Evolutionary conservation across 2,113 vertebrate species (phyloP).

Genomic region (Prunella himalayana): DNA sequence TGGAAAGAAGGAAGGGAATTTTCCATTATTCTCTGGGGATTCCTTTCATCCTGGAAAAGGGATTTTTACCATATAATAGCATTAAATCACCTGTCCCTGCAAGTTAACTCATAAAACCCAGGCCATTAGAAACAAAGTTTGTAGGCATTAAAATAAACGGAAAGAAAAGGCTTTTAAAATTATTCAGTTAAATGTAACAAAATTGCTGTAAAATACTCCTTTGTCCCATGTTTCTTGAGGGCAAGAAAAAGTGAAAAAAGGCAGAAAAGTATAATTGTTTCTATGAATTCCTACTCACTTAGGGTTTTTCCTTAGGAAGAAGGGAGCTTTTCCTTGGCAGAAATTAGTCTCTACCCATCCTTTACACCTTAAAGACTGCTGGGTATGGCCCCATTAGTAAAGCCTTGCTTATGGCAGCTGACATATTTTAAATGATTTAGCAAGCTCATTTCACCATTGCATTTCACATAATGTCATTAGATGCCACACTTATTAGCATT

Average conservation of each 20-base stretch:
- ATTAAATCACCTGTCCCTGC: conserved; percentile 3
- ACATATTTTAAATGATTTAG: background rate
- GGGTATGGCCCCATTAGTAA: background rate
- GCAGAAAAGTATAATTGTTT: background rate
- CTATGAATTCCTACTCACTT: background rate
- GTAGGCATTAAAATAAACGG: background rate
- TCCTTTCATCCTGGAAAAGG: background rate
- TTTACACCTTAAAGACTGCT: background rate
- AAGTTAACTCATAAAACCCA: background rate
- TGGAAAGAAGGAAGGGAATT: background rate
- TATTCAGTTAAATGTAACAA: background rate
- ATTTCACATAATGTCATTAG: background rate
- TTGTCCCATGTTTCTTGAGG: background rate
- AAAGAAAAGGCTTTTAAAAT: background rate
- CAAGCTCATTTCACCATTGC: background rate
- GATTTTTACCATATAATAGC: background rate
- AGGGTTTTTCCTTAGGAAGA: background rate
- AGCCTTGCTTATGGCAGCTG: background rate
- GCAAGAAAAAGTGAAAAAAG: background rate
- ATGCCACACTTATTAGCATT: background rate
- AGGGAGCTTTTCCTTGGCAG: background rate
- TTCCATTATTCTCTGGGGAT: background rate
- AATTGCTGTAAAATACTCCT: background rate
- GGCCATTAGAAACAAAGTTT: background rate
- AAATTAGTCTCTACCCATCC: background rate